These are phyloP conservation scores for Carposina sasakii DNA, from an alignment of 1,140 invertebrate species.

Conservation along the genomic window DNA sequence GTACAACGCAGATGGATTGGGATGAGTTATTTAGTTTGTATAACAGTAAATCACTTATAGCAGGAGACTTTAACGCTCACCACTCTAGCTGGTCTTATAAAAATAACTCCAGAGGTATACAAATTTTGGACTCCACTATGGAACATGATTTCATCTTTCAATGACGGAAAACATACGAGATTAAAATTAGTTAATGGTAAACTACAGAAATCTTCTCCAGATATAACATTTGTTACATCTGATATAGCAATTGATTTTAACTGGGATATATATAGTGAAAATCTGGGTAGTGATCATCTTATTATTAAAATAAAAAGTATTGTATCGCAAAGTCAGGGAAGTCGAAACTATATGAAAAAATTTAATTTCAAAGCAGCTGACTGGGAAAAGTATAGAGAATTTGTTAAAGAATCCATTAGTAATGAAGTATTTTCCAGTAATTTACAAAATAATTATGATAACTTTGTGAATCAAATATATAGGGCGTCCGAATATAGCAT, in stretches of 20 bases:
- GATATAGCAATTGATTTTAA: background rate
- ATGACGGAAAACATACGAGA: background rate
- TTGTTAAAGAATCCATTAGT: background rate
- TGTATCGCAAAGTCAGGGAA: background rate
- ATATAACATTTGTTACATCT: background rate
- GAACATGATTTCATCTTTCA: slow-evolving; percentile 3
- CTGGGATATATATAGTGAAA: background rate
- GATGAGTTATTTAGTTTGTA: background rate
- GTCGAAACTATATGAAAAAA: background rate
- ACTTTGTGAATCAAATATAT: background rate
- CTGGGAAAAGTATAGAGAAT: slow-evolving; percentile 1
- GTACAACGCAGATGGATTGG: background rate
- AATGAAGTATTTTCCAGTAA: no score
- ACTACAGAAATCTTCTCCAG: slow-evolving; percentile 6
- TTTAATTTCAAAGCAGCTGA: slow-evolving; percentile 1
- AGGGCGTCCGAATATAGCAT: background rate
- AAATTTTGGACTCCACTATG: background rate
- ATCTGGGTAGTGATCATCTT: background rate
- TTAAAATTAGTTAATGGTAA: background rate
- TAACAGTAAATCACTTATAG: background rate
- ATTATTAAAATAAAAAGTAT: background rate
- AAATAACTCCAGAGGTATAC: background rate
- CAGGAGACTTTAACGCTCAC: slow-evolving; percentile 5
- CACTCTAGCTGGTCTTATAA: slow-evolving; percentile 2
- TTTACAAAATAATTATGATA: background rate